Conservation (phyloP, 2,888 invertebrate genomes). For the Oxycera nigricornis region DNA sequence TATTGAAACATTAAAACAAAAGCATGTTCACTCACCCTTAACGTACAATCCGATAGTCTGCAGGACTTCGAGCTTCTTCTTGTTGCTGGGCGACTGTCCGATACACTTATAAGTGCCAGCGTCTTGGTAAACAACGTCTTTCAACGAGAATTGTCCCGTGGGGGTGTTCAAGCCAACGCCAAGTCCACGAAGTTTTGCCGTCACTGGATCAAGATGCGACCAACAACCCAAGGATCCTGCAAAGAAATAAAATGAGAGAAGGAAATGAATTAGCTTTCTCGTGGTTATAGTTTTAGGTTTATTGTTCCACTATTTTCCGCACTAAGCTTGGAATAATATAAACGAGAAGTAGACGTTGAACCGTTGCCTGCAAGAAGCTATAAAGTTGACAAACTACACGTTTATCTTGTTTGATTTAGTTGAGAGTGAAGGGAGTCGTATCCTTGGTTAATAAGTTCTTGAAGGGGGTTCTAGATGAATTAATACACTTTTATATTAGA, state of each 20-base stretch:
- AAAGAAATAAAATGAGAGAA: conserved; percentile 40
- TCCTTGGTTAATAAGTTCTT: no score
- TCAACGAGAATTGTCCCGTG: conserved; percentile 70
- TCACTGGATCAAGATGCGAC: conserved; percentile 66
- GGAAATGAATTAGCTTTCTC: conserved; percentile 15
- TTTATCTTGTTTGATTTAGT: no score
- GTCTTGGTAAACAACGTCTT: conserved; percentile 77
- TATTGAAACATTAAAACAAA: neutral
- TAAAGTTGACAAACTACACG: neutral
- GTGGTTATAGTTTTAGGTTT: conserved; percentile 11
- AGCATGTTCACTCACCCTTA: conserved; percentile 63
- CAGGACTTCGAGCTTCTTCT: conserved; percentile 65
- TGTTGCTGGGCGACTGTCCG: conserved; percentile 62
- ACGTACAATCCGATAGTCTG: conserved; percentile 65
- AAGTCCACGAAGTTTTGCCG: conserved; percentile 65
- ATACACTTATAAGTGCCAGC: conserved; percentile 79
- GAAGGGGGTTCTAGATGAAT: no score
- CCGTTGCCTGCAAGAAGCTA: neutral
- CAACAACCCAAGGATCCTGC: conserved; percentile 70
- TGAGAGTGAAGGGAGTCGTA: no score
- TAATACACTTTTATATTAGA: no score
- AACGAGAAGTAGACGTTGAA: neutral
- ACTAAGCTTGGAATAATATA: neutral
- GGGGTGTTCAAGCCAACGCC: conserved; percentile 65
- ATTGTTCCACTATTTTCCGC: neutral